Evolutionary conservation across 2,888 invertebrate species (phyloP), one percentile per base, ranked within the genome.

Genomic region (Sussaba pulchella): DNA sequence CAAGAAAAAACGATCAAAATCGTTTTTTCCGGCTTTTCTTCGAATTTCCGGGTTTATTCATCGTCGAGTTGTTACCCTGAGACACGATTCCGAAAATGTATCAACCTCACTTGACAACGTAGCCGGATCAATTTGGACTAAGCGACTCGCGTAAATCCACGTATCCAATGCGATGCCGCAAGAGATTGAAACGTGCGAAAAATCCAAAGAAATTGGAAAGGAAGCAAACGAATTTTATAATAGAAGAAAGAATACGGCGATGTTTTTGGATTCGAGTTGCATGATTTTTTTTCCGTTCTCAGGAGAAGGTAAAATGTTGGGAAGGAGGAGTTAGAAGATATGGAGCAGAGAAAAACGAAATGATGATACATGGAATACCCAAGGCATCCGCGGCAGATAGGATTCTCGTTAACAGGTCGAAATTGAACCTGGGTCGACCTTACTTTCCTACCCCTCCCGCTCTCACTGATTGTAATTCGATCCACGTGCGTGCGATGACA

Each of bases 401-500:
- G 26, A n/a, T 73, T 81, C 77, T 77, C 73, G 72, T 77, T 81
- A 81, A 77, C 77, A 36, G 72, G 47, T 57, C 69, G 81, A 77
- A 77, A 81, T 81, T 77, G 73, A 81, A 63, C 69, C 54, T 21
- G 41, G 71, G 66, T 41, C 57, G 61, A 8, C 47, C 54, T 41
- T 17, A 10, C 19, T 19, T 21, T 19, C 31, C 19, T 31, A 43
- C 39, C 36, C 10, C 54, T 41, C 45, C 31, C 24, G 36, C 24
- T 47, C 19, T 41, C 57, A 69, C 73, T 69, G 77, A 81, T 81
- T 81, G 81, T 81, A 81, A 81, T 77, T 81, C 77, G 81, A 81
- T 81, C 73, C 81, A 81, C 77, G 77, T 81, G 80, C 80, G 63
- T 77, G 57, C 57, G 81, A 81, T 77, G 81, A 81, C 76, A 81